Conservation (phyloP, 35 echinoderm and acorn worm species). For the Amphiura filiformis region DNA sequence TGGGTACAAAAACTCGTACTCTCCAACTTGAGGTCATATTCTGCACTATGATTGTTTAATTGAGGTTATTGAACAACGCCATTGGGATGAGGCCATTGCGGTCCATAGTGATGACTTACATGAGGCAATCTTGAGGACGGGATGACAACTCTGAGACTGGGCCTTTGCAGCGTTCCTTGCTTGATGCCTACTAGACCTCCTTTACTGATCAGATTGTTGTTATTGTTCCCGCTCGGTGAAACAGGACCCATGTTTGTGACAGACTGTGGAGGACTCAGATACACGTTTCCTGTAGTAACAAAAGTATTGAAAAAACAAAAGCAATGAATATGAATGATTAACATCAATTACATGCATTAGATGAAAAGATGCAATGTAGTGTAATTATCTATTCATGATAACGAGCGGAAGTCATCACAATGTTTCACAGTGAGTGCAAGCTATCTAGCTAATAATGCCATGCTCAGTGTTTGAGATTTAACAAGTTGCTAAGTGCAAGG, state of each 20-base stretch:
- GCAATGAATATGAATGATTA: not conserved
- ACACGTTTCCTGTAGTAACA: slow-evolving; percentile 57
- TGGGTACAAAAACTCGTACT: no score
- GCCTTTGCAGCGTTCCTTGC: slow-evolving; percentile 48
- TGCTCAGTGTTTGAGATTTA: not conserved
- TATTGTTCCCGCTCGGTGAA: slow-evolving; percentile 83
- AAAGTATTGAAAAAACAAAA: slow-evolving; percentile 24
- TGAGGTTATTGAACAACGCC: no score
- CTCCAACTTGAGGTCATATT: no score
- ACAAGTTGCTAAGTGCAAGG: not conserved
- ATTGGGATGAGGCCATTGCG: no score
- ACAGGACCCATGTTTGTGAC: slow-evolving; percentile 37
- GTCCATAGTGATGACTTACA: not conserved
- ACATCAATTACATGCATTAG: not conserved
- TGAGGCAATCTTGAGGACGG: slow-evolving; percentile 53
- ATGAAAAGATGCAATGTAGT: not conserved
- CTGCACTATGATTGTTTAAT: no score
- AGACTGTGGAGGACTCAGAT: slow-evolving; percentile 33
- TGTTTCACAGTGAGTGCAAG: not conserved
- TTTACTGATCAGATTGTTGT: slow-evolving; percentile 67
- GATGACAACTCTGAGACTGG: slow-evolving; percentile 91
- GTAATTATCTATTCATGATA: not conserved
- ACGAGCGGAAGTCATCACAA: not conserved
- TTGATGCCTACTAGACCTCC: slow-evolving; percentile 37
- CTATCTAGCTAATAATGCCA: not conserved